phyloP scores from a whole-genome alignment of 1,140 invertebrate genomes.

The Bradysia coprophila region DNA sequence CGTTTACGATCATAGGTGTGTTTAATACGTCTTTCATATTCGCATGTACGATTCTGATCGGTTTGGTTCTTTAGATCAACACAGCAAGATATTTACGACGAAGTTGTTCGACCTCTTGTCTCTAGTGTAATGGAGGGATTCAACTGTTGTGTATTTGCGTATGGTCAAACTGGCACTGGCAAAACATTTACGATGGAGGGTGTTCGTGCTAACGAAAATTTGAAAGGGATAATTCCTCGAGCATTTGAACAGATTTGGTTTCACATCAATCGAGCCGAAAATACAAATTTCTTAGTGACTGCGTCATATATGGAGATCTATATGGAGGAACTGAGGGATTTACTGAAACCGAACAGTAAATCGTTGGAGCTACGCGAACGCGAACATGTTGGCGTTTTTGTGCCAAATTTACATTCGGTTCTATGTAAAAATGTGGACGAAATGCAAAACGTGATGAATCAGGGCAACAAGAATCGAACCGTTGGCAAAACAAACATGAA shows the following conservation, averaged over 20 bases:
- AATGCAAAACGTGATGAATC: constrained; percentile 74
- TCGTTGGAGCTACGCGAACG: constrained; percentile 50
- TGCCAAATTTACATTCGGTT: constrained; percentile 77
- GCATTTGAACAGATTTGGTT: constrained; percentile 93
- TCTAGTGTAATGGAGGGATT: constrained; percentile 89
- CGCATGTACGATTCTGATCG: too few species aligned
- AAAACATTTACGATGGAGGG: constrained; percentile 96
- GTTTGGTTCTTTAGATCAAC: constrained; percentile 36
- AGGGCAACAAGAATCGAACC: constrained; percentile 78
- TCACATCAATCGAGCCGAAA: constrained; percentile 67
- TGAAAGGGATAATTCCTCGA: constrained; percentile 78
- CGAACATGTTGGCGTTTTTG: constrained; percentile 70
- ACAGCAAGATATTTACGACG: constrained; percentile 89
- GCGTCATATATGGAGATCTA: constrained; percentile 92
- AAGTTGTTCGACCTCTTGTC: constrained; percentile 78
- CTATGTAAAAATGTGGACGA: constrained; percentile 83
- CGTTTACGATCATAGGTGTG: constrained; percentile 64
- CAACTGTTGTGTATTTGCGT: constrained; percentile 94
- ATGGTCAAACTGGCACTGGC: constrained; percentile 88
- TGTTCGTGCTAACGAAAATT: constrained; percentile 27
- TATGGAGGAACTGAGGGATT: constrained; percentile 82
- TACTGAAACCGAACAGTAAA: constrained; percentile 69
- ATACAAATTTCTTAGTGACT: constrained; percentile 80
- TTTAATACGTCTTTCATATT: not conserved
- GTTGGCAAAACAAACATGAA: constrained; percentile 98